These are phyloP conservation scores for Varroa destructor DNA, from an alignment of 1,140 invertebrate species.

Conservation along the genomic window DNA sequence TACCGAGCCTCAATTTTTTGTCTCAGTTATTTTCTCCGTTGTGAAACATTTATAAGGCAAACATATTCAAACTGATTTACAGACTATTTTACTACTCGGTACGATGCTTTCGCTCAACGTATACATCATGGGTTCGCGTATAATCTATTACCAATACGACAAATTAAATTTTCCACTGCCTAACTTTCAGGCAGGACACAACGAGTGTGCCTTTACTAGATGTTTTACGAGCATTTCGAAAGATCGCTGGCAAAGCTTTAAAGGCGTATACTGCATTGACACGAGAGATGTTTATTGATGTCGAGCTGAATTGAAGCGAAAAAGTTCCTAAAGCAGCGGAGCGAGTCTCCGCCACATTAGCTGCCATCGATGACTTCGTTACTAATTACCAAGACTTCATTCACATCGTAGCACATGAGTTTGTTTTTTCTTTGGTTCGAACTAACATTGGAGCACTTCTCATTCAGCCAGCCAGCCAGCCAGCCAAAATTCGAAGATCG, in stretches of 20 bases:
- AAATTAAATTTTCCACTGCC: neutral
- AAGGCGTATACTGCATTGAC: conserved; percentile 36
- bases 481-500: conserved; percentile 33
- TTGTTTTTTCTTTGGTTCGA: conserved; percentile 43
- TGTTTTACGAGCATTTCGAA: conserved; percentile 46
- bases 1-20: too few relatives aligned
- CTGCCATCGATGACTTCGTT: conserved; percentile 37
- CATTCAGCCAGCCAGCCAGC: conserved; percentile 40
- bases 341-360: conserved; percentile 36
- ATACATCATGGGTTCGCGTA: too few relatives aligned
- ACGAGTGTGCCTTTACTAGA: conserved; percentile 51
- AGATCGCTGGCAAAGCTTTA: conserved; percentile 43
- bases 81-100: too few relatives aligned
- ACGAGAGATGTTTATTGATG: conserved; percentile 30
- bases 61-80: too few relatives aligned
- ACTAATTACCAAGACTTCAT: conserved; percentile 35
- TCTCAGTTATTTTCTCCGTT: too few relatives aligned
- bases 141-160: neutral
- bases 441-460: conserved; percentile 44
- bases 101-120: too few relatives aligned
- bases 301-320: conserved; percentile 29
- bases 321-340: conserved; percentile 31
- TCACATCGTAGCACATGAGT: conserved; percentile 42
- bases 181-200: conserved; percentile 48
- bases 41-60: too few relatives aligned